These are phyloP conservation scores for Beroe ovata DNA, from an alignment of 37 sponge, comb jelly and placozoan genomes.

Conservation along the genomic window DNA sequence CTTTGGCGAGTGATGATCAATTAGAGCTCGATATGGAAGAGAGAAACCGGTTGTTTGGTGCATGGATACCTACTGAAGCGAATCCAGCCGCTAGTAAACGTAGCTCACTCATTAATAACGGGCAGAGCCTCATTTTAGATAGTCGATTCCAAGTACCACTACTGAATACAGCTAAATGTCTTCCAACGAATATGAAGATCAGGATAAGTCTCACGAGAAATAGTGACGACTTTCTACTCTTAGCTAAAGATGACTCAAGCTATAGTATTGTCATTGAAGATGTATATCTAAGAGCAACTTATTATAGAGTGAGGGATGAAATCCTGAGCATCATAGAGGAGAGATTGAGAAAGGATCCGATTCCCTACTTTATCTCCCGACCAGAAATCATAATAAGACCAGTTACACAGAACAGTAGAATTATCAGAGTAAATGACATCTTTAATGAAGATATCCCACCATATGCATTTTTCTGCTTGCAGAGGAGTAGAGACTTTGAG, in stretches of 20 bases:
- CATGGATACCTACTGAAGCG: conserved; percentile 7
- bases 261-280: conserved; percentile 3
- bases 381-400: conserved; percentile 28
- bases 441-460: neutral
- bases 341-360: neutral
- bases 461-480: neutral
- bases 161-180: conserved; percentile 23
- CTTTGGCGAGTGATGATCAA: neutral
- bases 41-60: neutral
- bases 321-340: neutral
- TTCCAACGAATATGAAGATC: conserved; percentile 38
- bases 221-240: conserved; percentile 30
- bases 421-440: neutral
- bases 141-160: neutral
- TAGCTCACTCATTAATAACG: neutral
- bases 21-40: neutral
- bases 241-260: neutral
- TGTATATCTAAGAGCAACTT: neutral
- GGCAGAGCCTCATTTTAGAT: neutral
- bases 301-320: conserved; percentile 22
- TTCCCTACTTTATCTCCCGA: neutral
- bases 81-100: conserved; percentile 49
- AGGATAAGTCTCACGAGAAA: conserved; percentile 39
- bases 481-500: conserved; percentile 1
- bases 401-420: neutral